Percentiles rank a stretch among this genome's conserved stretches.
phyloP scores from a whole-genome alignment of 2,888 invertebrate species.

The Melanophora roralis region DNA sequence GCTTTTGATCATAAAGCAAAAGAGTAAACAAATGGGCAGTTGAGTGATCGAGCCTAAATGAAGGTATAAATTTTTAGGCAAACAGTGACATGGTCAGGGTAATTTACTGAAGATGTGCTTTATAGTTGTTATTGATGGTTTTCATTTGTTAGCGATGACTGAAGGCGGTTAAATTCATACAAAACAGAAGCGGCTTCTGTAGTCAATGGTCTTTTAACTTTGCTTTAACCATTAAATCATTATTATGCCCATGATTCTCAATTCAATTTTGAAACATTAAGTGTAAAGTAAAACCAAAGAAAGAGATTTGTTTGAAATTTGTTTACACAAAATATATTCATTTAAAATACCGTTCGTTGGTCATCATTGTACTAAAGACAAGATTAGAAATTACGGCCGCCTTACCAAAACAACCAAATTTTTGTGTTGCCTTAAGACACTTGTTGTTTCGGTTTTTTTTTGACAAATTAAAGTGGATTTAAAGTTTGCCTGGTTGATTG shows the following conservation, averaged over 20 bases:
- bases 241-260: not conserved
- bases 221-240: conserved; percentile 26
- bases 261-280: conserved; percentile 11
- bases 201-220: conserved; percentile 14
- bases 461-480: conserved; percentile 55
- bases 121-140: conserved; percentile 8
- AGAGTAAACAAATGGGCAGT: conserved; percentile 14
- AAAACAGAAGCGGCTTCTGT: conserved; percentile 61
- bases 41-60: conserved; percentile 37
- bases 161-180: conserved; percentile 48
- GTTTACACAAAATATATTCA: conserved; percentile 42
- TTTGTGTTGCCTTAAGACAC: conserved; percentile 2
- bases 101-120: conserved; percentile 6
- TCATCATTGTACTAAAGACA: not conserved
- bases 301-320: conserved; percentile 56
- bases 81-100: conserved; percentile 31
- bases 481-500: not conserved
- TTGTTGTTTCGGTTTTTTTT: conserved; percentile 28
- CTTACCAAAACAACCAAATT: conserved; percentile 47
- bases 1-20: not conserved
- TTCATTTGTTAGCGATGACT: conserved; percentile 16
- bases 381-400: conserved; percentile 42
- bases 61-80: conserved; percentile 37
- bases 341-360: conserved; percentile 17
- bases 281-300: conserved; percentile 7